phyloP scores from a whole-genome alignment of 2,113 vertebrate species.

The Butorides virescens region DNA sequence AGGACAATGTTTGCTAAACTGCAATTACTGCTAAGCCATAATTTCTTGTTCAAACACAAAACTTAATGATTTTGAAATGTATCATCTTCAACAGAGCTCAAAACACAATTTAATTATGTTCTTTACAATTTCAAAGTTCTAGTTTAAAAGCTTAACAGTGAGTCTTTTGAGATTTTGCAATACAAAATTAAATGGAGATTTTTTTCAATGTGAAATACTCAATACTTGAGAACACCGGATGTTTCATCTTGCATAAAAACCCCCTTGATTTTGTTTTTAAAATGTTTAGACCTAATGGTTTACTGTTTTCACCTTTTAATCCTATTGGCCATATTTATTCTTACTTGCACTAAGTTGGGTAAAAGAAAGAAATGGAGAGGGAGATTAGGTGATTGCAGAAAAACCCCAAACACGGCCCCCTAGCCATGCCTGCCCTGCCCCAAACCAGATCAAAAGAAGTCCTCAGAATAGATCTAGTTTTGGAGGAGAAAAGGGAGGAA shows the following conservation, averaged over 20 bases:
- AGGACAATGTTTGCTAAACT: neutral
- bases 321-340: neutral
- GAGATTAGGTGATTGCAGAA: neutral
- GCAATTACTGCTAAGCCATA: neutral
- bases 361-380: neutral
- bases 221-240: neutral
- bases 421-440: neutral
- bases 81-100: neutral
- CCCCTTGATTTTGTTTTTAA: neutral
- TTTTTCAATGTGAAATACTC: neutral
- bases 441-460: neutral
- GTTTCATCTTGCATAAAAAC: neutral
- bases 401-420: neutral
- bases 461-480: neutral
- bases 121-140: neutral
- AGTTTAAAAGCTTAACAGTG: neutral
- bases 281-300: neutral
- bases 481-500: neutral
- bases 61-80: neutral
- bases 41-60: neutral
- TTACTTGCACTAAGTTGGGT: neutral
- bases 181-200: neutral
- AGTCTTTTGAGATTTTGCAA: neutral
- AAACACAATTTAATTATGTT: neutral
- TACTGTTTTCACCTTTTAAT: neutral